phyloP scores from a whole-genome alignment of 2,888 invertebrate genomes.

The Acleris literana region DNA sequence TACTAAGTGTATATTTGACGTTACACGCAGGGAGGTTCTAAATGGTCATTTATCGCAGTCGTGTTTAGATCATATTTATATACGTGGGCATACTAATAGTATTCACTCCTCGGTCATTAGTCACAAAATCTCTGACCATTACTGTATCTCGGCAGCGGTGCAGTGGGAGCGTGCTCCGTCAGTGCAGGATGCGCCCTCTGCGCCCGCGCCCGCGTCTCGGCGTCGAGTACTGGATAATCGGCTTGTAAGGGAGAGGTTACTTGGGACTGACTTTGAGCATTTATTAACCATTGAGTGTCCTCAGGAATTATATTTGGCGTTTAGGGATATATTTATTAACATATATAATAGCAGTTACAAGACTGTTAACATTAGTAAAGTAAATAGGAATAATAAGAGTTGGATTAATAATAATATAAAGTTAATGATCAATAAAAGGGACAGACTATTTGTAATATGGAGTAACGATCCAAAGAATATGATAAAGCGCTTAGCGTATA shows the following conservation, averaged over 20 bases:
- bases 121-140: too few relatives aligned
- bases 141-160: too few relatives aligned
- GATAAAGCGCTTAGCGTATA: too few relatives aligned
- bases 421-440: background rate
- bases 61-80: background rate
- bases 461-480: too few relatives aligned
- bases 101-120: too few relatives aligned
- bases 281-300: background rate
- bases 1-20: background rate
- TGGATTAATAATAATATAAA: background rate
- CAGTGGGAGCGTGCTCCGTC: too few relatives aligned
- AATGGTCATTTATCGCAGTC: background rate
- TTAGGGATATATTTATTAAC: too few relatives aligned
- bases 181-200: too few relatives aligned
- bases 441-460: too few relatives aligned
- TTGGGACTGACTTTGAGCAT: background rate
- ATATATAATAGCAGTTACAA: too few relatives aligned
- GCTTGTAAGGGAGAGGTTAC: background rate
- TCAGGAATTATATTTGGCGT: too few relatives aligned
- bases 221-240: background rate
- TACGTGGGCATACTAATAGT: background rate
- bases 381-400: background rate
- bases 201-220: background rate
- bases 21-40: background rate
- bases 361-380: too few relatives aligned